These are phyloP conservation scores for Fulica atra DNA, from an alignment of 2,113 vertebrate genomes.

Conservation along the genomic window DNA sequence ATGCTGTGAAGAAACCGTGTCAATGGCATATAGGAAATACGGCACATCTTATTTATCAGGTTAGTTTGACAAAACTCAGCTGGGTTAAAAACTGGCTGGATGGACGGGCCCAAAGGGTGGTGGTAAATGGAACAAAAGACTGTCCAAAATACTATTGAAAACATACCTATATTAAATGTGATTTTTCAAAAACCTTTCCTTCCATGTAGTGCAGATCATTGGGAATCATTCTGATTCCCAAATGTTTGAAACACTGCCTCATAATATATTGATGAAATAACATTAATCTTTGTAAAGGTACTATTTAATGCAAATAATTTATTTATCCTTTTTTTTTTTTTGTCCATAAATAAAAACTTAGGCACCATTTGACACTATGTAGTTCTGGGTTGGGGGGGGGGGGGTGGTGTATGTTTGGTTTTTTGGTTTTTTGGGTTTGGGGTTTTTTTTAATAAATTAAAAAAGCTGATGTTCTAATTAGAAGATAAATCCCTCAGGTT, in stretches of 20 bases:
- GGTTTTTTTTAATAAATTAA: no score
- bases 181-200: background rate
- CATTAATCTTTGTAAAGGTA: background rate
- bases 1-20: no score
- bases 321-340: background rate
- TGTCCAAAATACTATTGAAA: no score
- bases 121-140: no score
- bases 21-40: no score
- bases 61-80: no score
- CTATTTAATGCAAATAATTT: background rate
- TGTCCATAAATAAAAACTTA: background rate
- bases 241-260: background rate
- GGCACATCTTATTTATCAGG: no score
- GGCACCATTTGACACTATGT: background rate
- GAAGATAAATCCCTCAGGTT: background rate
- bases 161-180: accelerated
- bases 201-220: background rate
- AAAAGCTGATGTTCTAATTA: background rate
- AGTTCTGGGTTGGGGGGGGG: background rate
- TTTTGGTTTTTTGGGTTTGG: no score
- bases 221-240: background rate
- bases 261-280: background rate
- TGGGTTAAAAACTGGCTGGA: no score
- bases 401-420: no score
- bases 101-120: no score